Evolutionary conservation across 2,888 invertebrate genomes (phyloP).

Genomic region (Nephrotoma appendiculata): DNA sequence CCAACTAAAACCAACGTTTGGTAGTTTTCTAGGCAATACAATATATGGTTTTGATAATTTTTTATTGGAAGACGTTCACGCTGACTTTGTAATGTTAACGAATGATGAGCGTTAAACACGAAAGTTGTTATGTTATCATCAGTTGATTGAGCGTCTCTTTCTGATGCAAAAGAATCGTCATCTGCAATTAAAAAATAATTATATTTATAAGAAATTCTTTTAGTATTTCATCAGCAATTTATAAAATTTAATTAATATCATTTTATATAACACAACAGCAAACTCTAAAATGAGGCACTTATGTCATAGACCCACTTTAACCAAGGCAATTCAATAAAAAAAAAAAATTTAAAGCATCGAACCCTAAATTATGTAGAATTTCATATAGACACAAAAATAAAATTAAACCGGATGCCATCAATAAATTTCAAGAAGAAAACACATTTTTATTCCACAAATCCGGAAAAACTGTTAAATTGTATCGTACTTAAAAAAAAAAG

Average conservation of each 20-base stretch:
- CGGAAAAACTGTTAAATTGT: neutral
- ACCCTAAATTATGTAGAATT: neutral
- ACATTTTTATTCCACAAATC: neutral
- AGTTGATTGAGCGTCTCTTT: constrained; percentile 22
- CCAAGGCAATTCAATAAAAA: neutral
- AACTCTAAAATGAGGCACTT: neutral
- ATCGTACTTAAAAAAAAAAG: neutral
- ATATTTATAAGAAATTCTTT: neutral
- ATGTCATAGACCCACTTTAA: neutral
- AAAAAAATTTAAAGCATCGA: neutral
- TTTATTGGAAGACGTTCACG: constrained; percentile 76
- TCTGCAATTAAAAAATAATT: constrained; percentile 7
- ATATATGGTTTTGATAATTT: constrained; percentile 69
- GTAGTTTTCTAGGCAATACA: constrained; percentile 79
- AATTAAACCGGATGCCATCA: neutral
- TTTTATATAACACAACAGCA: neutral
- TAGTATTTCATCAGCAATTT: neutral
- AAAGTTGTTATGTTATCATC: constrained; percentile 40
- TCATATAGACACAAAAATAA: neutral
- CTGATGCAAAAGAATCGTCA: constrained; percentile 17
- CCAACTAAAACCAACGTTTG: constrained; percentile 82
- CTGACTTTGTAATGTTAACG: constrained; percentile 71
- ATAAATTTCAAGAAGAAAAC: neutral
- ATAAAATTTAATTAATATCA: neutral
- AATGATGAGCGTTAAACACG: constrained; percentile 72